Evolutionary conservation across 2,888 invertebrate species (phyloP).

Genomic region (Amiota communis): DNA sequence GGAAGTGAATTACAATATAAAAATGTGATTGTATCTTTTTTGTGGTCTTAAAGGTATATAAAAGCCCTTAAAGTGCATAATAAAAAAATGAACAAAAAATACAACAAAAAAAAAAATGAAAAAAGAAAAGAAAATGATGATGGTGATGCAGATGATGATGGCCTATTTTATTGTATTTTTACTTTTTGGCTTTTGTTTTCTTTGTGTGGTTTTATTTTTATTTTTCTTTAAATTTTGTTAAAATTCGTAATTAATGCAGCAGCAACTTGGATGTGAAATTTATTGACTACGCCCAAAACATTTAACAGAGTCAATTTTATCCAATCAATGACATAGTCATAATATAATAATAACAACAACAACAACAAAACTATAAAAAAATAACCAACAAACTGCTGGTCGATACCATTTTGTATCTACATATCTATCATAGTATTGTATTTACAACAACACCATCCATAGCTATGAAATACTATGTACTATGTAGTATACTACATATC

Average conservation of each 20-base stretch:
- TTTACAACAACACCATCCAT: too few species aligned
- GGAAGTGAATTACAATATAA: neutral
- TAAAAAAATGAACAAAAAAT: slow-evolving; percentile 29
- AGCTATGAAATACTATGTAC: too few species aligned
- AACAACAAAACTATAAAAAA: slow-evolving; percentile 24
- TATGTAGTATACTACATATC: too few species aligned
- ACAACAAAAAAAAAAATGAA: slow-evolving; percentile 26
- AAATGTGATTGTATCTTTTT: too few species aligned
- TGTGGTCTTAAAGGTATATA: slow-evolving; percentile 18
- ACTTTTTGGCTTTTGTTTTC: slow-evolving; percentile 39
- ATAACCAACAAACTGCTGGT: neutral
- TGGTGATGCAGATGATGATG: slow-evolving; percentile 1
- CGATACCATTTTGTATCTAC: slow-evolving; percentile 5
- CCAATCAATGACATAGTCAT: slow-evolving; percentile 16
- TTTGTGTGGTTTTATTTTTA: slow-evolving; percentile 34
- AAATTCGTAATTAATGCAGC: slow-evolving; percentile 71
- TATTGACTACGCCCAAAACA: slow-evolving; percentile 70
- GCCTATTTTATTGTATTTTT: slow-evolving; percentile 13
- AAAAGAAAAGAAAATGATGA: neutral
- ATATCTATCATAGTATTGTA: neutral
- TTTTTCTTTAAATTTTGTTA: slow-evolving; percentile 49
- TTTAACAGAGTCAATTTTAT: slow-evolving; percentile 31
- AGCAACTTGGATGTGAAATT: slow-evolving; percentile 70
- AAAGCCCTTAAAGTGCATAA: slow-evolving; percentile 4
- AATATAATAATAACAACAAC: slow-evolving; percentile 15